Evolutionary conservation across 1,140 invertebrate species (phyloP), one percentile per base, ranked within the genome.

Genomic region (Bombus breviceps): DNA sequence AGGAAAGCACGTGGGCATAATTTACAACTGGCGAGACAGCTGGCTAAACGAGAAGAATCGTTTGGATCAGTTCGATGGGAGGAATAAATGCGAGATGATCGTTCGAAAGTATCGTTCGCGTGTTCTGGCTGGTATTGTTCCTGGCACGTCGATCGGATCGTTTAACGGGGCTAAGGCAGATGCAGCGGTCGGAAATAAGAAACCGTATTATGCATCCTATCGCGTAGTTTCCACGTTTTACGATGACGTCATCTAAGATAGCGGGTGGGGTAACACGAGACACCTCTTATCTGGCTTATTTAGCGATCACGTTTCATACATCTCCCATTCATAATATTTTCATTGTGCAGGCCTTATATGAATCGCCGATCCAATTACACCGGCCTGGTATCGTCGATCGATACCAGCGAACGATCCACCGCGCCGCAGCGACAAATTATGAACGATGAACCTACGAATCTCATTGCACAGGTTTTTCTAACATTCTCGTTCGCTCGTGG

Each of bases 241-340:
- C 80, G 32, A 81, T 89, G 88, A 89, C 88, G 85, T 87, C 88
- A 84, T 32, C 25, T 57, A 72, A 85, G 84, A 83, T 83, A 89
- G 80, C 47, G 78, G 53, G 28, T 22, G 62, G 66, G 22, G 88
- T 89, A 89, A 89, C 39, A n/a, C 73, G 85, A 89, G 73, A 75
- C 34, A 86, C 68, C 81, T 74, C 77, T 86, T 86, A 81, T 86
- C 62, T 76, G 76, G 85, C 85, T 86, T 86, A 89, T 89, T 89
- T 89, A 89, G 62, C 76, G 88, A 89, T 89, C 85, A 82, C 80
- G 76, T 89, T 89, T 89, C 81, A 74, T 73, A 74, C 76, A 88
- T 73, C 75, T 86, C 37, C 83, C 88, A 89, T 89, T 89, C 88
- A 89, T 89, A 89, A 89, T 84, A 89, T 89, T 89, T 89, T 89